A percentile compares a stretch with the other conserved stretches of the same genome.
These are phyloP conservation scores for Hydroisotoma schaefferi DNA, from an alignment of 2,888 invertebrate species.

Conservation along the genomic window DNA sequence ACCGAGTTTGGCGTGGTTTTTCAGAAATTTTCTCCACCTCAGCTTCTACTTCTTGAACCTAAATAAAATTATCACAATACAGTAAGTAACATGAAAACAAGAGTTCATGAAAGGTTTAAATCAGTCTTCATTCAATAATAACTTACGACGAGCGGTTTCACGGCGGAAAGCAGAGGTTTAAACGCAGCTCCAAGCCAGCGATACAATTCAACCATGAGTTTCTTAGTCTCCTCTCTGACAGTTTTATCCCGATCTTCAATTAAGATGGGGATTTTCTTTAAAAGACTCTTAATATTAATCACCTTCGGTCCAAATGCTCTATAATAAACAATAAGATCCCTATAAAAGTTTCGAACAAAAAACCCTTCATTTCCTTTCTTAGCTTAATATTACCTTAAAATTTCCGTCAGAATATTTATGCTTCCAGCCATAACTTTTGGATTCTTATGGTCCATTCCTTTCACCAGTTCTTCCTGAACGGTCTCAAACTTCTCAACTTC, in stretches of 20 bases:
- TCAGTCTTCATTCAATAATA: neutral
- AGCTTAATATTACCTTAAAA: slow-evolving; percentile 62
- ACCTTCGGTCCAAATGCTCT: slow-evolving; percentile 91
- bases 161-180: slow-evolving; percentile 74
- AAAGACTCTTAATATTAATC: slow-evolving; percentile 77
- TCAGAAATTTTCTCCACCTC: slow-evolving; percentile 74
- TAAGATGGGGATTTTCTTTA: slow-evolving; percentile 79
- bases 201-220: slow-evolving; percentile 86
- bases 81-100: neutral
- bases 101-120: neutral
- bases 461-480: slow-evolving; percentile 83
- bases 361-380: no score
- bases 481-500: slow-evolving; percentile 93
- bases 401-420: slow-evolving; percentile 68
- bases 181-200: slow-evolving; percentile 82
- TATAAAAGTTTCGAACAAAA: neutral
- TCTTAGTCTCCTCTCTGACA: slow-evolving; percentile 88
- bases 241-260: slow-evolving; percentile 87
- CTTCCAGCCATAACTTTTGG: slow-evolving; percentile 91
- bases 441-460: slow-evolving; percentile 92
- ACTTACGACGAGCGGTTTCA: slow-evolving; percentile 77
- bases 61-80: slow-evolving; percentile 21
- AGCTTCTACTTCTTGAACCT: slow-evolving; percentile 78
- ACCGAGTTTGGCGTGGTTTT: slow-evolving; percentile 66
- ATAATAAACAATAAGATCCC: slow-evolving; percentile 8